A percentile compares a stretch with the other conserved stretches of the same genome.
These are phyloP conservation scores for Ursus arctos DNA, from an alignment of 2,113 vertebrate genomes.

Conservation along the genomic window DNA sequence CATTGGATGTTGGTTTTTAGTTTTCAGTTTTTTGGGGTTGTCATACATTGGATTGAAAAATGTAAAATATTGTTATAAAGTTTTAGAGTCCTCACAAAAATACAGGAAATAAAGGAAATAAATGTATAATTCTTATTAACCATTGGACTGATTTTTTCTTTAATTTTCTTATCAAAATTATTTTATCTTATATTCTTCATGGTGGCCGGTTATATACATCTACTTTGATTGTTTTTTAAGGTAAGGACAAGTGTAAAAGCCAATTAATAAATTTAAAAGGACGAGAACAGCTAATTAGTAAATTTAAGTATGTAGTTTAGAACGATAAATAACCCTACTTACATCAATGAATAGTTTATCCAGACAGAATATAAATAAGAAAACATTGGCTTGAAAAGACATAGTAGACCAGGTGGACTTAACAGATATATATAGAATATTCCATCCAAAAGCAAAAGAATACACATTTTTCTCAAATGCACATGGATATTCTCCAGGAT, in stretches of 20 bases:
- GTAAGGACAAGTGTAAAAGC: not conserved
- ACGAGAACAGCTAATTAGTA: not conserved
- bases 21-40: not conserved
- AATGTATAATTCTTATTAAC: not conserved
- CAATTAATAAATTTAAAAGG: not conserved
- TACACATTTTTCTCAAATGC: not conserved
- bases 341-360: not conserved
- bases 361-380: not conserved
- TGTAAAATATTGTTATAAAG: not conserved
- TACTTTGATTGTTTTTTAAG: conserved; percentile 20
- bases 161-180: not conserved
- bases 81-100: not conserved
- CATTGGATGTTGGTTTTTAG: not conserved
- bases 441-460: not conserved
- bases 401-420: not conserved
- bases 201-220: not conserved
- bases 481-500: not conserved
- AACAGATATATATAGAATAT: not conserved
- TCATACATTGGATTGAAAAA: not conserved
- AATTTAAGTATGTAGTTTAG: not conserved
- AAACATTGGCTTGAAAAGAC: not conserved
- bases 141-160: not conserved
- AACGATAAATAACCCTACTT: not conserved
- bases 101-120: not conserved
- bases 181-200: not conserved